These are phyloP conservation scores for Steatornis caripensis DNA, from an alignment of 2,113 vertebrate genomes.

Conservation along the genomic window DNA sequence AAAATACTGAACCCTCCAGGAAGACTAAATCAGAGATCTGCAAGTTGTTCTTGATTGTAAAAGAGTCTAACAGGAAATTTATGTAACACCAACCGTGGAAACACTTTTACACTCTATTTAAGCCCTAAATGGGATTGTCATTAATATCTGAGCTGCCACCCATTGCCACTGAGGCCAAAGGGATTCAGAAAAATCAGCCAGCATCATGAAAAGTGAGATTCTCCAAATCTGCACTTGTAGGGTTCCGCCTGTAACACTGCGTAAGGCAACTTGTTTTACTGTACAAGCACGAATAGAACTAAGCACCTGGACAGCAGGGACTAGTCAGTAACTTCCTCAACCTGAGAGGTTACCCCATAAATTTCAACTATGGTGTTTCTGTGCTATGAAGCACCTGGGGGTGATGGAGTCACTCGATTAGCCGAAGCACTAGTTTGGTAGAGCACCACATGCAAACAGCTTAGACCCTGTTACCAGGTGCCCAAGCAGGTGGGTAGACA, in stretches of 20 bases:
- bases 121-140: not conserved
- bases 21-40: not conserved
- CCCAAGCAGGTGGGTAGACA: not conserved
- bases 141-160: not conserved
- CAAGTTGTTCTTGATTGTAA: not conserved
- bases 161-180: not conserved
- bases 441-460: not conserved
- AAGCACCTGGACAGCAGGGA: not conserved
- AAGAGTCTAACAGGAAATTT: not conserved
- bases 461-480: not conserved
- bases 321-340: not conserved
- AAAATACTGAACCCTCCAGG: not conserved
- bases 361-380: not conserved
- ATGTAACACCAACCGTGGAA: not conserved
- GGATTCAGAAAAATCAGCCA: not conserved
- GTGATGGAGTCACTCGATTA: not conserved
- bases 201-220: not conserved
- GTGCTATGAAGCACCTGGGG: not conserved
- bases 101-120: not conserved
- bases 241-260: not conserved
- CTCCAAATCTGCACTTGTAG: not conserved
- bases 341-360: not conserved
- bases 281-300: not conserved
- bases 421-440: not conserved
- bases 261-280: not conserved